These are phyloP conservation scores for Troglohyphantes excavatus DNA, from an alignment of 2,888 invertebrate genomes.

Conservation along the genomic window DNA sequence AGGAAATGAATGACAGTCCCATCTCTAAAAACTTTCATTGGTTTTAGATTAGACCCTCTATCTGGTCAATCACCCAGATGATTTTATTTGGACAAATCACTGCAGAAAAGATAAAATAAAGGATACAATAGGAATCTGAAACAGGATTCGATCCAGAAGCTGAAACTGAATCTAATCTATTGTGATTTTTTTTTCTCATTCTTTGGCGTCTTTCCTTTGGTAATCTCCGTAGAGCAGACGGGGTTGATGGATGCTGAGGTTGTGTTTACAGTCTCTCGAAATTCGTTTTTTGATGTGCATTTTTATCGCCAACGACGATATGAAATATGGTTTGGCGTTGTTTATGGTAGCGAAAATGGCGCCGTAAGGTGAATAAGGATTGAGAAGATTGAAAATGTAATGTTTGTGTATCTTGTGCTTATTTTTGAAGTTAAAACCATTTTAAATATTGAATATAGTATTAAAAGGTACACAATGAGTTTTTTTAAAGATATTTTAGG, in stretches of 20 bases:
- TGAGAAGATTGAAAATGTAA: neutral
- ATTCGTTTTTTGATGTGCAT: constrained; percentile 2
- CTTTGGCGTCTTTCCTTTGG: neutral
- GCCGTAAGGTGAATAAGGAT: neutral
- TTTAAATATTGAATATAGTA: too few species aligned
- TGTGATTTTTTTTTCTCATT: neutral
- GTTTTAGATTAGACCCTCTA: constrained; percentile 56
- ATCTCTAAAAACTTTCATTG: constrained; percentile 38
- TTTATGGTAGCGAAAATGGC: constrained; percentile 1
- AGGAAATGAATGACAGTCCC: constrained; percentile 31
- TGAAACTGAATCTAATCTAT: constrained; percentile 30
- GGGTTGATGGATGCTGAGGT: constrained; percentile 37
- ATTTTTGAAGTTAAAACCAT: too few species aligned
- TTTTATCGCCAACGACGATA: constrained; percentile 10
- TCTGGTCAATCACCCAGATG: constrained; percentile 28
- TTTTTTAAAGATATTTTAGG: too few species aligned
- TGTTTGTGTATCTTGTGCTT: neutral
- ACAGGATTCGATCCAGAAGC: constrained; percentile 4
- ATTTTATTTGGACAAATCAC: constrained; percentile 46
- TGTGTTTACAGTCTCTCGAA: constrained; percentile 19
- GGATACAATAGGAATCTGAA: neutral
- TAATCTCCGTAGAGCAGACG: constrained; percentile 30
- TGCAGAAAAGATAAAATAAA: neutral
- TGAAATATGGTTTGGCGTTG: neutral
- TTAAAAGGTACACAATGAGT: too few species aligned